phyloP scores from a whole-genome alignment of 2,113 vertebrate species.

The Dipodomys ordii region DNA sequence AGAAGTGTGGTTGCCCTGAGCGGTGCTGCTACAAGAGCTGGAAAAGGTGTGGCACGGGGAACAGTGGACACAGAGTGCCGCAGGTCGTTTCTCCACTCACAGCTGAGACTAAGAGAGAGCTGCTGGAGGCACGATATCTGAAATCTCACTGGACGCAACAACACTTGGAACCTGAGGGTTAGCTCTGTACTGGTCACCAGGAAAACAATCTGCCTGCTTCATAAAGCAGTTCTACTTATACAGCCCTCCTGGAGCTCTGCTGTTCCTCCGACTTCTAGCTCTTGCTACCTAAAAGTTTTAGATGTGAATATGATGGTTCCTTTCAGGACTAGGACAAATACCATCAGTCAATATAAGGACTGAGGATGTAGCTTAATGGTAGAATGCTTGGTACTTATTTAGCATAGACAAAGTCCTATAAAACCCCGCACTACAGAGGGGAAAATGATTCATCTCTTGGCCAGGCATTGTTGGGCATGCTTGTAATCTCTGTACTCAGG shows the following conservation, averaged over 20 bases:
- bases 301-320: neutral
- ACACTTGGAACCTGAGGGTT: neutral
- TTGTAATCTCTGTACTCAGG: no score
- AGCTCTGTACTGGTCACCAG: neutral
- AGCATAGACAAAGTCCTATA: no score
- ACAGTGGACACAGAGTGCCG: neutral
- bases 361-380: no score
- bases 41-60: neutral
- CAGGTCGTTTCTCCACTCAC: neutral
- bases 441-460: no score
- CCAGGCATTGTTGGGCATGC: no score
- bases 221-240: neutral
- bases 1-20: neutral
- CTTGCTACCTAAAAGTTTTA: neutral
- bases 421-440: no score
- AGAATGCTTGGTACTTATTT: no score
- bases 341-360: neutral
- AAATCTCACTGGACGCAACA: neutral
- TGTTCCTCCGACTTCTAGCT: neutral
- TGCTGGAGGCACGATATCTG: neutral
- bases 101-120: neutral
- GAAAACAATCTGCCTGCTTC: neutral
- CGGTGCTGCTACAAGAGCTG: neutral
- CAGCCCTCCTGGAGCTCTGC: neutral
- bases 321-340: constrained; percentile 48